These are phyloP conservation scores for Norana najaformis DNA, from an alignment of 2,888 invertebrate genomes.

Conservation along the genomic window DNA sequence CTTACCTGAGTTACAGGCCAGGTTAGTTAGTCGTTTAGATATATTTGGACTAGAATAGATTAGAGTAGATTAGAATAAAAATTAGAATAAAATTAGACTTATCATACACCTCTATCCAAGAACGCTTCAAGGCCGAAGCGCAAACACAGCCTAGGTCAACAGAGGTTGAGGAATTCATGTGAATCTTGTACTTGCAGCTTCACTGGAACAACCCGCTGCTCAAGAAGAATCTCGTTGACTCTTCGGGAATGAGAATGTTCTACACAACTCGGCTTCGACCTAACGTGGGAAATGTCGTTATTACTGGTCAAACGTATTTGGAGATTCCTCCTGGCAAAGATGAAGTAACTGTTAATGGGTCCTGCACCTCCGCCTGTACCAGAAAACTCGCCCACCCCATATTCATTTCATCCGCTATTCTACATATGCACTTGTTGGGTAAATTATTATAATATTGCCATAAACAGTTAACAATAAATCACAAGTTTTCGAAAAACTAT, in stretches of 20 bases:
- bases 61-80: no score
- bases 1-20: no score
- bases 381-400: background rate
- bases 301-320: background rate
- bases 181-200: background rate
- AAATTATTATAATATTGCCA: background rate
- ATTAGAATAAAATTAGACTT: no score
- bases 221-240: background rate
- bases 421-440: constrained; percentile 35
- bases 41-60: no score
- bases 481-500: no score
- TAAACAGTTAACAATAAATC: no score
- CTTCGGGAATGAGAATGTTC: constrained; percentile 31
- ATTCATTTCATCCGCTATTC: background rate
- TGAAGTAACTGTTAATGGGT: background rate
- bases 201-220: constrained; percentile 35
- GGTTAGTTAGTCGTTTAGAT: no score
- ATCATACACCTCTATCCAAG: no score
- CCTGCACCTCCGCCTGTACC: constrained; percentile 14
- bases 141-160: no score
- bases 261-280: constrained; percentile 25
- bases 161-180: no score
- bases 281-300: constrained; percentile 14
- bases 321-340: constrained; percentile 29
- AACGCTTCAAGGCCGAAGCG: no score